phyloP scores from a whole-genome alignment of 2,888 invertebrate species.

The Eupithecia vulgata region DNA sequence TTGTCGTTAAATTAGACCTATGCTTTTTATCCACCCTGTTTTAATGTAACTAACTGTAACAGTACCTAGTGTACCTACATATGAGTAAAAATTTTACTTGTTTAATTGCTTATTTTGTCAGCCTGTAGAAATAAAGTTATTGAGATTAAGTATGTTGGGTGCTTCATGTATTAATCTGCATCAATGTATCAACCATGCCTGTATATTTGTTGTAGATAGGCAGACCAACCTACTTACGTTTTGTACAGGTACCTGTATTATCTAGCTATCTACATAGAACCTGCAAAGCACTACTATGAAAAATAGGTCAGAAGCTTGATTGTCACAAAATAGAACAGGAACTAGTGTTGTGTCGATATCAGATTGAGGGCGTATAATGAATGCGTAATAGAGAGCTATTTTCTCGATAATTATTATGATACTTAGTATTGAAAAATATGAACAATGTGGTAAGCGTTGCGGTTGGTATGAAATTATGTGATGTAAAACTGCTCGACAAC shows the following conservation, averaged over 20 bases:
- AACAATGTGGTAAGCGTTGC: neutral
- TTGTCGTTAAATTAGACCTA: neutral
- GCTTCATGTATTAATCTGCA: neutral
- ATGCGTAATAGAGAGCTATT: neutral
- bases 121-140: too few species aligned
- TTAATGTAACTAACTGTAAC: neutral
- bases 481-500: slow-evolving; percentile 52
- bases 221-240: neutral
- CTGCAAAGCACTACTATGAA: slow-evolving; percentile 12
- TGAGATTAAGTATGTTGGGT: neutral
- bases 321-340: slow-evolving; percentile 28
- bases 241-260: slow-evolving; percentile 1
- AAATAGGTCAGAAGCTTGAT: slow-evolving; percentile 35
- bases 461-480: neutral
- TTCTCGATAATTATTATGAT: neutral
- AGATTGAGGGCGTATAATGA: slow-evolving; percentile 39
- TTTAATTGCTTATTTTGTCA: too few species aligned
- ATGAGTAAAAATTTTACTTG: too few species aligned
- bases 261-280: neutral
- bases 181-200: neutral
- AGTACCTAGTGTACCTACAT: too few species aligned
- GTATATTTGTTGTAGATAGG: neutral
- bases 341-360: slow-evolving; percentile 24
- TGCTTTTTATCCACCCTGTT: neutral
- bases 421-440: slow-evolving; percentile 9